phyloP scores from a whole-genome alignment of 2,797 vertebrate species.

The Helarctos malayanus region DNA sequence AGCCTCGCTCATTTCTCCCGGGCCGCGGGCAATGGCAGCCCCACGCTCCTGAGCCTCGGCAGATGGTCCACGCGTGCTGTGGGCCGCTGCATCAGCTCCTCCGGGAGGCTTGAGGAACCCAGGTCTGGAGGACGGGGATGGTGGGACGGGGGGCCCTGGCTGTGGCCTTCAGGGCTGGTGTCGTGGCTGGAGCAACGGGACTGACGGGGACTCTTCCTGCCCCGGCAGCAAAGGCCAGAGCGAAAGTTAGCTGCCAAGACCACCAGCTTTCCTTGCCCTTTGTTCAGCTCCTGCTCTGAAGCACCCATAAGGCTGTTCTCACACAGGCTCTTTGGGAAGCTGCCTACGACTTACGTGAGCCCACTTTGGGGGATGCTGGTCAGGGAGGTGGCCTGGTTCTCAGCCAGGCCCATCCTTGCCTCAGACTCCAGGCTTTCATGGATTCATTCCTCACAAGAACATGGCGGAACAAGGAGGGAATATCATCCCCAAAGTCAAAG shows the following conservation, averaged over 20 bases:
- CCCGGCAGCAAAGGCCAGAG: not conserved
- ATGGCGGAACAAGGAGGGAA: not conserved
- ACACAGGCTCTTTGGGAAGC: not conserved
- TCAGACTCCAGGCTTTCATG: not conserved
- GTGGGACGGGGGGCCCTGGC: rapidly evolving
- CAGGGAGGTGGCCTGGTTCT: not conserved
- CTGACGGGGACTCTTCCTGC: not conserved
- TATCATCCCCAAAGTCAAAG: not conserved
- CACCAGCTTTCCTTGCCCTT: not conserved
- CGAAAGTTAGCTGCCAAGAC: not conserved
- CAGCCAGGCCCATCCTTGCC: not conserved
- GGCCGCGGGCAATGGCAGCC: not conserved
- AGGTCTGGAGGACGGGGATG: too few relatives aligned
- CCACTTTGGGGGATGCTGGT: not conserved
- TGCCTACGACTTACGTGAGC: not conserved
- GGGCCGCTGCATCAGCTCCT: not conserved
- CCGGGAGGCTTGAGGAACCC: not conserved
- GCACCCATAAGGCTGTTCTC: not conserved
- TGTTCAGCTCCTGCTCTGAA: not conserved
- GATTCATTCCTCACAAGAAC: not conserved
- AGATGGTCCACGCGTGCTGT: rapidly evolving
- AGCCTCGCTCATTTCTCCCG: too few relatives aligned
- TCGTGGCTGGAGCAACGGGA: not conserved
- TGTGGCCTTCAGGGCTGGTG: rapidly evolving
- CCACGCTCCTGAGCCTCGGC: not conserved